Percentiles rank a stretch among this genome's conserved stretches.
phyloP scores from a whole-genome alignment of 2,113 vertebrate species.

The Paramisgurnus dabryanus region DNA sequence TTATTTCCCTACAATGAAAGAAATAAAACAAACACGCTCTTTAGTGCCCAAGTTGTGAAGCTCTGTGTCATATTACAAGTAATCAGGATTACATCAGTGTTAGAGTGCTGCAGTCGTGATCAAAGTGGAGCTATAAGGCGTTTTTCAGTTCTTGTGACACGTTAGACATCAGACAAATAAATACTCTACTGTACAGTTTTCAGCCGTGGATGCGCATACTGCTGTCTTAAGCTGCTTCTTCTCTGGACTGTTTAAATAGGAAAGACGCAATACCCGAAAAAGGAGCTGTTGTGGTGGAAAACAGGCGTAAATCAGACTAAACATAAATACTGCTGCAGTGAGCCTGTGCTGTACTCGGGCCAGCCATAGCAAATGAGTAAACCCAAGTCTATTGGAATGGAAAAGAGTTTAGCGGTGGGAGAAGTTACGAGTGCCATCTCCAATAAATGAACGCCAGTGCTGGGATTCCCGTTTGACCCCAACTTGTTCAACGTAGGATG shows the following conservation, averaged over 20 bases:
- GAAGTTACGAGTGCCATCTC: constrained; percentile 18
- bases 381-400: constrained; percentile 31
- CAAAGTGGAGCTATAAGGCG: constrained; percentile 32
- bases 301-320: constrained; percentile 47
- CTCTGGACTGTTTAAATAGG: constrained; percentile 18
- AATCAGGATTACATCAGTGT: constrained; percentile 36
- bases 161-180: constrained; percentile 20
- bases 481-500: constrained; percentile 10
- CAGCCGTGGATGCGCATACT: constrained; percentile 23
- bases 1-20: constrained; percentile 46
- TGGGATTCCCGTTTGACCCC: constrained; percentile 12
- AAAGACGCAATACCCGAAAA: constrained; percentile 7
- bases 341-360: not conserved
- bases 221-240: not conserved
- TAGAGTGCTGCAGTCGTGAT: constrained; percentile 29
- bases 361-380: constrained; percentile 42
- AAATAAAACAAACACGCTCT: constrained; percentile 53
- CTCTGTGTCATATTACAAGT: constrained; percentile 37
- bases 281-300: constrained; percentile 42
- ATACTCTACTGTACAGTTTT: constrained; percentile 6
- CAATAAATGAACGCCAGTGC: constrained; percentile 37
- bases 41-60: constrained; percentile 28
- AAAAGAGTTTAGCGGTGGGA: constrained; percentile 13
- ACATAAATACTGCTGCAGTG: constrained; percentile 48
- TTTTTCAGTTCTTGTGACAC: constrained; percentile 25